Evolutionary conservation across 2,888 invertebrate genomes (phyloP), one percentile per base, ranked within the genome.

Genomic region (Leptinotarsa haldemani): DNA sequence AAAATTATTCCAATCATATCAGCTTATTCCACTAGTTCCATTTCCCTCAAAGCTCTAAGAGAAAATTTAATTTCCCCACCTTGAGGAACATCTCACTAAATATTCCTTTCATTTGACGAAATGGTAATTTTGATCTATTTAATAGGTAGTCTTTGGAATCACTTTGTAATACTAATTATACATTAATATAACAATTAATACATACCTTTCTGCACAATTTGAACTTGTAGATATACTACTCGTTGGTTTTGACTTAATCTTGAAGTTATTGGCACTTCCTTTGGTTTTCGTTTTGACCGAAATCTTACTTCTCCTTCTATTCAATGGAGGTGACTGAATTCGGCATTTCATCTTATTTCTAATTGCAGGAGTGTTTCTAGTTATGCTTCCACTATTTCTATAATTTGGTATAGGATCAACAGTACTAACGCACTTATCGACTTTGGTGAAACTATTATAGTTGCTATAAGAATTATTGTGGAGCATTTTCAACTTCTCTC

Each of bases 401-500:
- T 20, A 12, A 68, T 68, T 56, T 68, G 68, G 68, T 47, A 56
- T 46, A 7, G 22, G 16, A 15, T 68, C 56, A 30, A 53, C 53
- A 7, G 68, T 68, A 64, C 64, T 68, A 63, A 66, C 47, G 47
- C 64, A 53, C 53, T 56, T 71, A 48, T 67, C 71, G n/a, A 71
- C 20, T 67, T 56, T 71, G 46, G 40, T 71, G 61, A 16, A n/a
- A 53, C 25, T 53, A 18, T 50, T 18, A 72, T 75, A 73, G 53
- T 68, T 73, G 15, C 48, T 74, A 74, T 77, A 79, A 16, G 76
- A 65, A 18, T 67, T 61, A 65, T 83, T 84, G 74, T 83, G 84
- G 53, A 86, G 79, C 67, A 84, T 80, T 53, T 80, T 79, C 61
- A 87, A 78, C 77, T 84, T 84, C 53, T 84, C 85, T 56, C 85